Evolutionary conservation across 2,113 vertebrate genomes (phyloP), one percentile per base, ranked within the genome.

Genomic region (Telmatochromis brichardi): DNA sequence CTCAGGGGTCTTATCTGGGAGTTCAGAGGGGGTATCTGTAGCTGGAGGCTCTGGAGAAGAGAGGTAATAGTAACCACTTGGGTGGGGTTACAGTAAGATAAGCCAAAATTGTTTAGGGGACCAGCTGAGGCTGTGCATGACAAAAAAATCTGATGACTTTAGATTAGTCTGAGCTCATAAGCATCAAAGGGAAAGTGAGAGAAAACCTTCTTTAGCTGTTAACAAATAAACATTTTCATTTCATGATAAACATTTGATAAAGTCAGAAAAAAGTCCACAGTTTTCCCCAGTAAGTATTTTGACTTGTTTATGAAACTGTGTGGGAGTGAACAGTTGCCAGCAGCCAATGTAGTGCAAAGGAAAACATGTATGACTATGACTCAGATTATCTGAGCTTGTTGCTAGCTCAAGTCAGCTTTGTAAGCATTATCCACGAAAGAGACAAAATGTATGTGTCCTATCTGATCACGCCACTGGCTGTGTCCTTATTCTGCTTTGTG

Each of bases 1-100:
- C 57, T 95, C 95, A 9, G 21, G 81, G 26, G 68, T 6, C 19
- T 90, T 88, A 1, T 86, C 86, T 2, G 87, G 60, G 23, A 42
- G 89, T 82, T 82, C 90, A 28, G 54, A 81, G 68, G 85, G 85
- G 21, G 26, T 88, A 83, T 88, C 89, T 60, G 80, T 23, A 7
- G 80, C 23, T 23, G 92, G 82, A 47, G 90, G 86, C 84, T 93
- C 95, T 95, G 90, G 14, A 71, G 73, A 15, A 63, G 15, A 82
- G 60, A 88, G 33, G 55, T n/a, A 55, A 86, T 35, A 40, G 21
- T 4, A 51, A 80, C 26, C 68, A 68, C 42, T 85, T 26, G 81
- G 78, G 82, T 79, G 81, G 45, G 51, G 65, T 60, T 35, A 55
- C 9, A 65, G 1, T 14, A 42, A 87, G 55, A 91, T 57, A 88